A percentile compares a stretch with the other conserved stretches of the same genome.
Evolutionary conservation across 2,113 vertebrate species (phyloP).

Genomic region (Aphyosemion australe): DNA sequence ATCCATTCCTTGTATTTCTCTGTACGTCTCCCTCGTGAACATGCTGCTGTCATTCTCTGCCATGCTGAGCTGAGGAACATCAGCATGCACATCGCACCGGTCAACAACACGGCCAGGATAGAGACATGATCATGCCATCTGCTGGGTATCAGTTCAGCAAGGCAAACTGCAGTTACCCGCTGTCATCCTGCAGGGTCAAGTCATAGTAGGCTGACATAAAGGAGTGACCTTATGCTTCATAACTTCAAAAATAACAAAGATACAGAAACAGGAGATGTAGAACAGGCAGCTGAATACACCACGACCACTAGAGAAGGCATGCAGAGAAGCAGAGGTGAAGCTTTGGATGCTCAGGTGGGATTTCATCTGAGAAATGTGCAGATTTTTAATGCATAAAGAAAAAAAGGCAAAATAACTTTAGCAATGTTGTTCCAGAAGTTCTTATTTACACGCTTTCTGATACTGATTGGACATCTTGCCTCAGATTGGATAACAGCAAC

Average conservation of each 20-base stretch:
- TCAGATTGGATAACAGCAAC: too few species aligned
- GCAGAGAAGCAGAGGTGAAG: conserved; percentile 56
- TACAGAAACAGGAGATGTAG: conserved; percentile 21
- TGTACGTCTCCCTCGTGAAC: conserved; percentile 54
- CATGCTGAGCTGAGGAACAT: conserved; percentile 68
- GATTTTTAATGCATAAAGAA: conserved; percentile 7
- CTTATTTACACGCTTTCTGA: background rate
- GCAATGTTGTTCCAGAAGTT: background rate
- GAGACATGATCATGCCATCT: conserved; percentile 52
- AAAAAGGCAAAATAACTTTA: conserved; percentile 51
- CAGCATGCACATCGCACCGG: conserved; percentile 63
- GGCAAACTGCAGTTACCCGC: conserved; percentile 7
- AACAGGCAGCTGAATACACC: conserved; percentile 15
- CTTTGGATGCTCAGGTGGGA: conserved; percentile 9
- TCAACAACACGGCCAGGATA: conserved; percentile 22
- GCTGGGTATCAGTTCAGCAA: conserved; percentile 11
- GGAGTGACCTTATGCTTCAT: conserved; percentile 16
- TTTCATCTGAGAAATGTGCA: conserved; percentile 9
- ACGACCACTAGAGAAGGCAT: conserved; percentile 29
- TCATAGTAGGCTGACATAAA: conserved; percentile 12
- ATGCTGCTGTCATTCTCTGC: conserved; percentile 67
- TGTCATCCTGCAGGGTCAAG: conserved; percentile 22
- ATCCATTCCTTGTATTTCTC: conserved; percentile 39
- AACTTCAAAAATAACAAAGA: conserved; percentile 19
- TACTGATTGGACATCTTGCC: too few species aligned